These are phyloP conservation scores for Metridium senile DNA, from an alignment of 92 coral and sea anemone species.

Conservation along the genomic window DNA sequence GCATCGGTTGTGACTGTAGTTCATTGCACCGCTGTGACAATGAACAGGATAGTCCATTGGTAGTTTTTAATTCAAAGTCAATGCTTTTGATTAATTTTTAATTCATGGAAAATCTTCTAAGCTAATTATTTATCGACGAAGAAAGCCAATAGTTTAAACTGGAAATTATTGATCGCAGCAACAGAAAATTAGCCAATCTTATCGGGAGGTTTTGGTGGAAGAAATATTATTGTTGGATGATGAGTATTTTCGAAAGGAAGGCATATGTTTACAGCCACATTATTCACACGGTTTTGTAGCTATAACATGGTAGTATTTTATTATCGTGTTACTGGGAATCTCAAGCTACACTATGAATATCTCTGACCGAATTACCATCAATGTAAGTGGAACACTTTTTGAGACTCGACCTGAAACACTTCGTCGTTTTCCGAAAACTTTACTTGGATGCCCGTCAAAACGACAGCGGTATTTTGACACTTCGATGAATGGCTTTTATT, in stretches of 20 bases:
- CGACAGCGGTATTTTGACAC: slow-evolving; percentile 73
- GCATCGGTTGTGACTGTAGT: background rate
- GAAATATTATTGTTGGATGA: background rate
- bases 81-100: slow-evolving; percentile 35
- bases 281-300: background rate
- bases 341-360: slow-evolving; percentile 18
- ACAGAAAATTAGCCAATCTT: background rate
- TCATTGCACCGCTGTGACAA: background rate
- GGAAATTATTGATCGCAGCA: background rate
- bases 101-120: slow-evolving; percentile 16
- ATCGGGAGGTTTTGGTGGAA: background rate
- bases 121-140: slow-evolving; percentile 4
- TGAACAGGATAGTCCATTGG: slow-evolving; percentile 14
- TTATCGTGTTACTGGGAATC: background rate
- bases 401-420: slow-evolving; percentile 82
- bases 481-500: slow-evolving; percentile 68
- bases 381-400: slow-evolving; percentile 91
- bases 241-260: background rate
- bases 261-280: background rate
- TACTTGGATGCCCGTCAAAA: slow-evolving; percentile 81
- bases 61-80: slow-evolving; percentile 14
- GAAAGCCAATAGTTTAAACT: slow-evolving; percentile 6
- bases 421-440: slow-evolving; percentile 85
- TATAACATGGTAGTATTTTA: background rate
- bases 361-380: slow-evolving; percentile 86